These are phyloP conservation scores for Diacarnus erythraeanus DNA, from an alignment of 37 sponge, comb jelly and placozoan genomes.

Conservation along the genomic window DNA sequence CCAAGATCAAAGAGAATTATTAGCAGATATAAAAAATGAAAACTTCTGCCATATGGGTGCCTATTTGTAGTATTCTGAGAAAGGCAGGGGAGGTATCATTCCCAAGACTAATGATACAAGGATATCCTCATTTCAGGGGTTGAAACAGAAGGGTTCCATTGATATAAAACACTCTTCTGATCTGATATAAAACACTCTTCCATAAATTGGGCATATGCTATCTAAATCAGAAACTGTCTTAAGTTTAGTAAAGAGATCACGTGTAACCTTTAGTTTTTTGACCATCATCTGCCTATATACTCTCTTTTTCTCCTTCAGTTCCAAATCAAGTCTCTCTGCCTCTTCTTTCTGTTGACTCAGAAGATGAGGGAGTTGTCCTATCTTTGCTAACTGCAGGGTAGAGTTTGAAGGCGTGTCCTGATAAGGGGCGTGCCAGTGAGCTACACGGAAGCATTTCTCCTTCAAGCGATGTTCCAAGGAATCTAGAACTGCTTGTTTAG, in stretches of 20 bases:
- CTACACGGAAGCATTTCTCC: slow-evolving; percentile 13
- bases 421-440: slow-evolving; percentile 23
- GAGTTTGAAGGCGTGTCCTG: background rate
- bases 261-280: slow-evolving; percentile 7
- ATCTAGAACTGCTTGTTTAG: background rate
- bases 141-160: too few relatives aligned
- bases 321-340: background rate
- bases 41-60: too few relatives aligned
- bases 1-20: too few relatives aligned
- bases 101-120: too few relatives aligned
- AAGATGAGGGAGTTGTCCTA: slow-evolving; percentile 30
- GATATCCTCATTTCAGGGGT: too few relatives aligned
- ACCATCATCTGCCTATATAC: background rate
- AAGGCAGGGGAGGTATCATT: too few relatives aligned
- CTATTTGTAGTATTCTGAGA: too few relatives aligned
- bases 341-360: slow-evolving; percentile 17
- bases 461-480: background rate
- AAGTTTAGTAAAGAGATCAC: background rate
- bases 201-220: too few relatives aligned
- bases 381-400: slow-evolving; percentile 21
- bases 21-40: too few relatives aligned
- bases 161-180: too few relatives aligned
- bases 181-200: too few relatives aligned
- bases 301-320: background rate
- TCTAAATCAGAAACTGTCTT: too few relatives aligned